Conservation (phyloP, 2,113 vertebrate genomes). For the Odocoileus hemionus region DNA sequence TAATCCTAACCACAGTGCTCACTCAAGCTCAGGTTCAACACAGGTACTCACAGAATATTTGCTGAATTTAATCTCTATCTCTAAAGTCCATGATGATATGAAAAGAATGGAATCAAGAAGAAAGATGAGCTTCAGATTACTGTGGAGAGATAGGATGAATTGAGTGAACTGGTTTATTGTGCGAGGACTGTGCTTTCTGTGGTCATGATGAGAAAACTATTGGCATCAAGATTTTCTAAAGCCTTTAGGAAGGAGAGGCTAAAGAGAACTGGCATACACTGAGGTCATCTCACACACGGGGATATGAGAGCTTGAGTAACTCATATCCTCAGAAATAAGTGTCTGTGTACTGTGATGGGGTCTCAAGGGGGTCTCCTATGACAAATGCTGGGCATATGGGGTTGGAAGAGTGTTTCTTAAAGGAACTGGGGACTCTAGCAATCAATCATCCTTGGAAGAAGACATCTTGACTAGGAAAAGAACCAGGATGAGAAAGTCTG, state of each 20-base stretch:
- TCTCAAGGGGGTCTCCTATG: fast-evolving
- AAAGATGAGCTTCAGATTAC: not conserved
- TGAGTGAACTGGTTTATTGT: not conserved
- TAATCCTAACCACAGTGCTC: not conserved
- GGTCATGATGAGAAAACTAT: not conserved
- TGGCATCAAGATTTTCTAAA: not conserved
- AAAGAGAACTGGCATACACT: not conserved
- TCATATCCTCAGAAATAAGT: not conserved
- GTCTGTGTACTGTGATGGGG: not conserved
- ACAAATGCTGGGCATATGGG: fast-evolving
- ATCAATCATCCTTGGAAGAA: not conserved
- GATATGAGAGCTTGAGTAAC: fast-evolving
- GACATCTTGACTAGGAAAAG: not conserved
- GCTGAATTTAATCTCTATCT: not conserved
- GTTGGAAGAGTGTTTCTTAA: not conserved
- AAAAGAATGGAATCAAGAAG: not conserved
- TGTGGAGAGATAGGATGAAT: not conserved
- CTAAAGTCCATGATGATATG: not conserved
- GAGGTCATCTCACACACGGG: not conserved
- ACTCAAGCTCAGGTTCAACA: not conserved
- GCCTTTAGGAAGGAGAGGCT: not conserved
- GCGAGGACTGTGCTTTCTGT: not conserved
- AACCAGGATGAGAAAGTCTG: not conserved
- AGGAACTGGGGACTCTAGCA: not conserved
- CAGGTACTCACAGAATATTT: not conserved